phyloP scores from a whole-genome alignment of 2,797 vertebrate species.

The Gymnoscopelus microlampas region DNA sequence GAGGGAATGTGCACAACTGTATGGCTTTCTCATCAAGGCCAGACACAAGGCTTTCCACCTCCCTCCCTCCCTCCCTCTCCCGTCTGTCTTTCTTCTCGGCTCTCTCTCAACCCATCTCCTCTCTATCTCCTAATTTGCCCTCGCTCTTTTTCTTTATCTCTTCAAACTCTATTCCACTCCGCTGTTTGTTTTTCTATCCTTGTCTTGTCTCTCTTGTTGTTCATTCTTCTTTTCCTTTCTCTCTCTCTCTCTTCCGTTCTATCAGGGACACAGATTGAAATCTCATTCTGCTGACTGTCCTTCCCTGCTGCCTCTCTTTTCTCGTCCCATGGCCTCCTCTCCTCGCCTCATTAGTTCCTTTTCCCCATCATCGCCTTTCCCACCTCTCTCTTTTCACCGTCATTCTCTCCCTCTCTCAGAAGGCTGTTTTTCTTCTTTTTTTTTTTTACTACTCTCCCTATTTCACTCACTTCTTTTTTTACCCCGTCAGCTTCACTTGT shows the following conservation, averaged over 20 bases:
- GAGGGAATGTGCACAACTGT: constrained; percentile 45
- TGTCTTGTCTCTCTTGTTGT: background rate
- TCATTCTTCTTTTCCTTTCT: background rate
- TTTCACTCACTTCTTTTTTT: constrained; percentile 42
- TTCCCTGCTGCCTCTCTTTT: constrained; percentile 46
- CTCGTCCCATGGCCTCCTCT: constrained; percentile 29
- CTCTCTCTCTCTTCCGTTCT: background rate
- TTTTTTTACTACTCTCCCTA: constrained; percentile 42
- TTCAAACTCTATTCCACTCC: background rate
- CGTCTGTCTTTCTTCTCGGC: constrained; percentile 1
- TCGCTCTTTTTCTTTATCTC: constrained; percentile 10
- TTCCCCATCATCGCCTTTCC: constrained; percentile 11
- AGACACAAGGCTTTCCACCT: constrained; percentile 27
- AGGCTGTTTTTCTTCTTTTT: constrained; percentile 29
- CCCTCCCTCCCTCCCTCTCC: background rate
- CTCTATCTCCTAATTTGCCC: constrained; percentile 9
- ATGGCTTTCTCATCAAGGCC: constrained; percentile 66
- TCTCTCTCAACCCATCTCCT: constrained; percentile 4
- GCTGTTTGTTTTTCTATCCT: background rate
- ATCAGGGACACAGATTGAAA: constrained; percentile 70
- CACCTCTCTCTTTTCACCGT: constrained; percentile 34
- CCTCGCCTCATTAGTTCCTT: constrained; percentile 22
- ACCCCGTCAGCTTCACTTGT: constrained; percentile 27
- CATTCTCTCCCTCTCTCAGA: constrained; percentile 20
- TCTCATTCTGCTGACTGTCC: constrained; percentile 68